Evolutionary conservation across 1,140 invertebrate genomes (phyloP), one percentile per base, ranked within the genome.

Genomic region (Condylostylus longicornis): DNA sequence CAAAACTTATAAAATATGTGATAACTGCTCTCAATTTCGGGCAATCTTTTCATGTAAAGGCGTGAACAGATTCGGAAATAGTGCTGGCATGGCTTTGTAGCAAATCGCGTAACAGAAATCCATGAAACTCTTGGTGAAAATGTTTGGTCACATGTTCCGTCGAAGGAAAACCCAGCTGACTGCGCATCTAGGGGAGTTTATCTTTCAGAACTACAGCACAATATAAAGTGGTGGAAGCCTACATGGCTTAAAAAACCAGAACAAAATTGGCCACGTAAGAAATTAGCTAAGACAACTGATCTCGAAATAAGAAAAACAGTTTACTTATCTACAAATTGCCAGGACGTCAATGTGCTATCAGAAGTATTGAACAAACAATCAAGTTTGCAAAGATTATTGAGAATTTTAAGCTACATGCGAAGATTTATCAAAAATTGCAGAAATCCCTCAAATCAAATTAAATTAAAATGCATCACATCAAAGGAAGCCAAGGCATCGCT

Each of bases 161-260:
- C 38, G 2, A n/a, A 35, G 13, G 13, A 42, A 12, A 48, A 48
- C 33, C 39, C 44, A 10, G 44, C 42, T 1, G 46, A 48, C 9
- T 2, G 38, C 5, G 13, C 42, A 10, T 46, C 32, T 9, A 8
- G 43, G 29, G 38, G 38, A 10, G 17, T 19, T 2, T 12, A 13
- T 3, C 10, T 4, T 27, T 27, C 8, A 13, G 14, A 27, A 27
- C 14, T 5, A 10, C 25, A 4, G 25, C 3, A 27, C 25, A 27
- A 27, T 13, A 10, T n/a, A n/a, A 10, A 10, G 2, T 3, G 4
- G 4, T 27, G 4, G 25, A 27, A 3, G 14, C 25, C 8, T 10
- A 27, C 10, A 8, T 4, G 4, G 25, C 10, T 4, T n/a, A 27
- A 13, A 10, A 13, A 27, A 8, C 25, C 3, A 13, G 3, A 27